These are phyloP conservation scores for Hedya salicella DNA, from an alignment of 2,888 invertebrate genomes.

Conservation along the genomic window DNA sequence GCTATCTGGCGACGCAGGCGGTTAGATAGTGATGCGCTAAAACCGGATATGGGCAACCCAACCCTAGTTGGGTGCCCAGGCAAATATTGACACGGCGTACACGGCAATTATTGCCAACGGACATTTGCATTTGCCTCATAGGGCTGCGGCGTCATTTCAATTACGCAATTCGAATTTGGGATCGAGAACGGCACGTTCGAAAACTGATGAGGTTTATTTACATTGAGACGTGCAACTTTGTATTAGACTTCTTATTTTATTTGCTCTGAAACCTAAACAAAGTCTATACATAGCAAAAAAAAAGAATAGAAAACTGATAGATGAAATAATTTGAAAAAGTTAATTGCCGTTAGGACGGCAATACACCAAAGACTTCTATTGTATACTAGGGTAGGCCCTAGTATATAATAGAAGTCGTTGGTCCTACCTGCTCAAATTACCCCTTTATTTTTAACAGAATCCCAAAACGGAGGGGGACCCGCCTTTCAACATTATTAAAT, in stretches of 20 bases:
- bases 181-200: constrained; percentile 16
- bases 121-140: constrained; percentile 39
- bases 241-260: neutral
- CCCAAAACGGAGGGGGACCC: too few species aligned
- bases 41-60: constrained; percentile 31
- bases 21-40: constrained; percentile 32
- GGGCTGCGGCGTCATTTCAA: constrained; percentile 22
- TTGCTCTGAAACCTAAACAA: neutral
- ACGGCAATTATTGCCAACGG: constrained; percentile 38
- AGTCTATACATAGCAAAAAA: too few species aligned
- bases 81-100: constrained; percentile 38
- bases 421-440: too few species aligned
- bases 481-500: too few species aligned
- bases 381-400: too few species aligned
- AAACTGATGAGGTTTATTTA: constrained; percentile 1
- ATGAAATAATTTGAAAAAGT: too few species aligned
- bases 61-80: constrained; percentile 28
- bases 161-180: constrained; percentile 23
- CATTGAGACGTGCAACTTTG: neutral
- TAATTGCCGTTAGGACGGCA: too few species aligned
- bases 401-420: too few species aligned
- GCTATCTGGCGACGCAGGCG: constrained; percentile 18
- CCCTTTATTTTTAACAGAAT: too few species aligned
- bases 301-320: too few species aligned
- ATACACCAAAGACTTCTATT: too few species aligned